phyloP scores from a whole-genome alignment of 2,797 vertebrate genomes.

The Lepidocolaptes lacrymiger region DNA sequence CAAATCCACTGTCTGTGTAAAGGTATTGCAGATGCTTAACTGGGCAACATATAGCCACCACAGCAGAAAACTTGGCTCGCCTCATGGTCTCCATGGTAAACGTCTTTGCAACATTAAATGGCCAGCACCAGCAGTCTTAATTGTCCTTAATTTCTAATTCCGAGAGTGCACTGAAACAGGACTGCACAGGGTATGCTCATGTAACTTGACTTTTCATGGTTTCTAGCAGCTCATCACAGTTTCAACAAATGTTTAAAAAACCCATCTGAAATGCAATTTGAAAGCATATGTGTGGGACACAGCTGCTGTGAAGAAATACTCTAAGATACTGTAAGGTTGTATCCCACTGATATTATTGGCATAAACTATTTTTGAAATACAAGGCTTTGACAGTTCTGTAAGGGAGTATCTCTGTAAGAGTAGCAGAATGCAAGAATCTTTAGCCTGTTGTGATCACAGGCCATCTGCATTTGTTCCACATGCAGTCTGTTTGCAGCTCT shows the following conservation, averaged over 20 bases:
- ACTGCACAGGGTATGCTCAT: no score
- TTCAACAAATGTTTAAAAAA: neutral
- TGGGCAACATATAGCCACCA: neutral
- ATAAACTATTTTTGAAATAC: neutral
- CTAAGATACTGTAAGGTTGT: neutral
- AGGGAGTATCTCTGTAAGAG: neutral
- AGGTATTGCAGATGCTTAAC: neutral
- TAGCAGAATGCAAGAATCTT: neutral
- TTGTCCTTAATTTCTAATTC: neutral
- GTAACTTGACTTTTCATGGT: neutral
- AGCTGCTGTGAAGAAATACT: neutral
- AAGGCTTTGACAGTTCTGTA: neutral
- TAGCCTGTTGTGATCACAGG: neutral
- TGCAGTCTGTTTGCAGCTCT: neutral
- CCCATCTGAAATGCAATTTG: neutral
- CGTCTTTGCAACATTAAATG: neutral
- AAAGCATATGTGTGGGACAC: neutral
- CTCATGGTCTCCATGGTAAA: accelerated
- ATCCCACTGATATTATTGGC: neutral
- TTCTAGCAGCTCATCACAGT: neutral
- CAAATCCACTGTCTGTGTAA: neutral
- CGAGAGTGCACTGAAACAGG: neutral
- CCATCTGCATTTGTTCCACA: neutral
- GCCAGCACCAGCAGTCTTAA: neutral
- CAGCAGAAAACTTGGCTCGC: neutral